Percentiles rank a stretch among this genome's conserved stretches.
These are phyloP conservation scores for Nasonia longicornis DNA, from an alignment of 1,140 invertebrate species.

Conservation along the genomic window DNA sequence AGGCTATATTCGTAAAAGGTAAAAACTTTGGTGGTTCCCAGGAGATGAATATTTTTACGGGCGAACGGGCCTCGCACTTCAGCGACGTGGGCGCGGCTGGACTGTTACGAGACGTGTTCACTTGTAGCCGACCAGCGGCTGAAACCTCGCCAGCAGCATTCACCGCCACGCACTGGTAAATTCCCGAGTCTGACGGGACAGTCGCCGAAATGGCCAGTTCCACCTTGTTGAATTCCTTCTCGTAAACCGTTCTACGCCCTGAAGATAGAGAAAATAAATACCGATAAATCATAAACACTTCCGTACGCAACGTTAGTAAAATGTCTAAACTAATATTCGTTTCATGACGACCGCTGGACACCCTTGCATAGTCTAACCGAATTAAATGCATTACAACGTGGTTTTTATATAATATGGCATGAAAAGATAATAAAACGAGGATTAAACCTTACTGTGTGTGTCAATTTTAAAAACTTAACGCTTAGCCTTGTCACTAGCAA, in stretches of 20 bases:
- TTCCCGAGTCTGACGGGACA: conserved; percentile 76
- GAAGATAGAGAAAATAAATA: conserved; percentile 31
- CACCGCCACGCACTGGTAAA: conserved; percentile 83
- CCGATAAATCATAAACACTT: background rate
- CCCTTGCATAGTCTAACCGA: background rate
- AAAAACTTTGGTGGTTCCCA: conserved; percentile 70
- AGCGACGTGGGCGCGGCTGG: conserved; percentile 73
- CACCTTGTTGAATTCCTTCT: conserved; percentile 64
- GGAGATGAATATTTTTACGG: conserved; percentile 71
- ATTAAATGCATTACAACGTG: background rate
- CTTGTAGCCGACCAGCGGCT: conserved; percentile 71
- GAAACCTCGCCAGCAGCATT: conserved; percentile 76
- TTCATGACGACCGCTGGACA: background rate
- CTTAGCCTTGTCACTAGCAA: conserved; percentile 12
- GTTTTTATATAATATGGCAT: background rate
- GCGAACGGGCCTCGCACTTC: conserved; percentile 70
- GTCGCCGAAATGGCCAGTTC: conserved; percentile 76
- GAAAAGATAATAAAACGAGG: conserved; percentile 18
- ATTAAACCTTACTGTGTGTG: conserved; percentile 32
- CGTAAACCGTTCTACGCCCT: conserved; percentile 71
- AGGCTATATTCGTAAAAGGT: conserved; percentile 66
- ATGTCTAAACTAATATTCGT: background rate
- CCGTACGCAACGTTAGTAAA: background rate
- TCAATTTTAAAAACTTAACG: conserved; percentile 28
- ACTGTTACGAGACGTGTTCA: conserved; percentile 70